These are phyloP conservation scores for Congeria kusceri DNA, from an alignment of 2,888 invertebrate species.

Conservation along the genomic window DNA sequence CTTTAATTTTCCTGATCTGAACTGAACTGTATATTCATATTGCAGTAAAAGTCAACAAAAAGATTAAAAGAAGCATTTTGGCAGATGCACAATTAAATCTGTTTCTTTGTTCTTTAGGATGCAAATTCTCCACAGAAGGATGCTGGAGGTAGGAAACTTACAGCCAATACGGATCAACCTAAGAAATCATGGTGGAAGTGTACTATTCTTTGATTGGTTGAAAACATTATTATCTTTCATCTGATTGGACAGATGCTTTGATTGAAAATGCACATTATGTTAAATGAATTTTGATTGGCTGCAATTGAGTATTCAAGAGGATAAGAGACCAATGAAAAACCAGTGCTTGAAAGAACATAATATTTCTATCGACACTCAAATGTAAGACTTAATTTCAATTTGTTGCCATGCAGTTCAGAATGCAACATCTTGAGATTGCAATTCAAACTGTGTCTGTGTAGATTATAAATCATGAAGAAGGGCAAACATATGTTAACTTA, in stretches of 20 bases:
- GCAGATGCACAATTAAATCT: too few relatives aligned
- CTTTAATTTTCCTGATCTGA: not conserved
- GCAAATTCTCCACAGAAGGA: slow-evolving; percentile 64
- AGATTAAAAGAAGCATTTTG: too few relatives aligned
- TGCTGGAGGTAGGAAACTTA: slow-evolving; percentile 71
- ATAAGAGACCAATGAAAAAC: slow-evolving; percentile 17
- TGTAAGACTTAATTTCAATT: slow-evolving; percentile 30
- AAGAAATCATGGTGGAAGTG: slow-evolving; percentile 80
- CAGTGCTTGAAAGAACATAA: slow-evolving; percentile 26
- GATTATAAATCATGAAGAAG: too few relatives aligned
- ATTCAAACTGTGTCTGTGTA: not conserved
- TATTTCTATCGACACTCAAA: not conserved
- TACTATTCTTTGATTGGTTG: slow-evolving; percentile 74
- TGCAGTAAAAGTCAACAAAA: too few relatives aligned
- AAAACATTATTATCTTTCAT: slow-evolving; percentile 24
- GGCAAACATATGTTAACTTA: too few relatives aligned
- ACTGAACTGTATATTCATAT: too few relatives aligned
- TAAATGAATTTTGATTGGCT: slow-evolving; percentile 15
- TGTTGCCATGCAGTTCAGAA: slow-evolving; percentile 18
- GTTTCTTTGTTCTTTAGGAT: slow-evolving; percentile 55
- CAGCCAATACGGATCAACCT: slow-evolving; percentile 70
- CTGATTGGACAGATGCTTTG: slow-evolving; percentile 48
- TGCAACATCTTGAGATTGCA: not conserved
- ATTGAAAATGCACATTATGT: slow-evolving; percentile 18
- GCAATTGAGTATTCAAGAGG: slow-evolving; percentile 6